Conservation (phyloP, 2,797 vertebrate genomes). For the Eutrigla gurnardus region DNA sequence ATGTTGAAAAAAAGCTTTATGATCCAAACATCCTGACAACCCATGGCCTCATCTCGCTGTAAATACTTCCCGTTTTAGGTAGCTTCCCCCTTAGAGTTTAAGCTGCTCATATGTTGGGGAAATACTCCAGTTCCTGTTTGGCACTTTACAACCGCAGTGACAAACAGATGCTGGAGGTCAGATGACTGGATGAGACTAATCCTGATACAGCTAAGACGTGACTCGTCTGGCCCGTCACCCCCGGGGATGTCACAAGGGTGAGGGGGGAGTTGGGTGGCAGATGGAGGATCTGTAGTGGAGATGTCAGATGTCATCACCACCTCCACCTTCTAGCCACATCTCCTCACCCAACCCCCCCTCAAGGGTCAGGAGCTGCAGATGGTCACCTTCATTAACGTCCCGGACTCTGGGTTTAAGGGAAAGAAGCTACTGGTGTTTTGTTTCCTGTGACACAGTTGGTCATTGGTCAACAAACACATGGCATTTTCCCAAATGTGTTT, state of each 20-base stretch:
- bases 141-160: constrained; percentile 14
- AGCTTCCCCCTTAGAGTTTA: constrained; percentile 39
- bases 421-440: constrained; percentile 23
- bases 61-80: constrained; percentile 48
- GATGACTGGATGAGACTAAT: constrained; percentile 62
- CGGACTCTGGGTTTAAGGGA: constrained; percentile 10
- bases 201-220: constrained; percentile 65
- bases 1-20: constrained; percentile 21
- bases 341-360: constrained; percentile 27
- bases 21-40: background rate
- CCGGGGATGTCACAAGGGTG: constrained; percentile 19
- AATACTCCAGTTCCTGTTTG: constrained; percentile 48
- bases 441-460: constrained; percentile 23
- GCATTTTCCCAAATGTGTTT: background rate
- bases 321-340: constrained; percentile 80
- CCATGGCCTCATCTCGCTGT: constrained; percentile 15
- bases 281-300: constrained; percentile 80
- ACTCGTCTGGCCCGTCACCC: constrained; percentile 56
- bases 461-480: background rate
- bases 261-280: constrained; percentile 79
- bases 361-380: constrained; percentile 72
- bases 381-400: constrained; percentile 60
- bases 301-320: constrained; percentile 68
- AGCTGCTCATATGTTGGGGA: constrained; percentile 37
- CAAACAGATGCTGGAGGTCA: constrained; percentile 33